Evolutionary conservation across 2,888 invertebrate genomes (phyloP), one percentile per base, ranked within the genome.

Genomic region (Agrotis exclamationis): DNA sequence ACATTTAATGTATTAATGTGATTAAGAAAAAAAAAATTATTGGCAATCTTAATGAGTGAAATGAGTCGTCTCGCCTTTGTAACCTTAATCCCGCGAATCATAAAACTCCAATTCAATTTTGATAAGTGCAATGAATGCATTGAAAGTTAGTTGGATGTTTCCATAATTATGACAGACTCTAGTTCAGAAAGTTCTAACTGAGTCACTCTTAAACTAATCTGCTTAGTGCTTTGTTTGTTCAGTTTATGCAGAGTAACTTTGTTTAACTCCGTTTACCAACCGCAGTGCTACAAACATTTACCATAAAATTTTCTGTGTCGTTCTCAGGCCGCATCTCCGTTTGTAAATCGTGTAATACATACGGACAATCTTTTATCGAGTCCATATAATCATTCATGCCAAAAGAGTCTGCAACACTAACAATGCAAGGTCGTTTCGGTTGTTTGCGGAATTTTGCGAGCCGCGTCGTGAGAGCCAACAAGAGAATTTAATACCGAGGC

Each of bases 351-450:
- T 77, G 75, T 80, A 76, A 84, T 74, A 80, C 77, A 86, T 74
- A 84, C 73, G 79, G 81, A 70, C 68, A 72, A 85, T 87, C 74
- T 84, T 83, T 85, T 86, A 86, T 83, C 71, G 63, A 82, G 67
- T 80, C 76, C 82, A 77, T 82, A 82, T 85, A 85, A 83, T 87
- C 86, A 87, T 86, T 88, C 84, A 88, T 84, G 79, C 80, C 82
- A 76, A 86, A 85, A 83, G 82, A 84, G 85, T 80, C 82, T 84
- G 88, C 82, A 82, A 76, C 82, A 82, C 81, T 76, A 90, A 92
- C 91, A 92, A 93, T 90, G 92, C 92, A 93, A 93, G 93, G 93
- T 90, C 92, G 89, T 86, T 86, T 85, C 86, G 87, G 82, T 87
- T 86, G 86, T 85, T 86, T 85, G 86, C 79, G 77, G 84, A 89